Evolutionary conservation across 1,140 invertebrate genomes (phyloP), one percentile per base, ranked within the genome.

Genomic region (Aphelinus atriplicis): DNA sequence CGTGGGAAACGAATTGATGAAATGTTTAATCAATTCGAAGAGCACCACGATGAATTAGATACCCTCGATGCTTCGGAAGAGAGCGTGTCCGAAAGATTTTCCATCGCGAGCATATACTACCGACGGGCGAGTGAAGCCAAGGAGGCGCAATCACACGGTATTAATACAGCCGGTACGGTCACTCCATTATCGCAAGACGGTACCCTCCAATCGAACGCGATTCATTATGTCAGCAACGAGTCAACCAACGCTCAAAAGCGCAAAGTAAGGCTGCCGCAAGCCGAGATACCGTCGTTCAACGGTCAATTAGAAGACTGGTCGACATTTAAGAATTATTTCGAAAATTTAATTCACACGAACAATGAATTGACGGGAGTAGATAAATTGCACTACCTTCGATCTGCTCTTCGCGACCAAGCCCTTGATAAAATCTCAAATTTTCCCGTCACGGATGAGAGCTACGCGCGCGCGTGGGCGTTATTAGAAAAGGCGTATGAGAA

Each of bases 241-340:
- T n/a, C n/a, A n/a, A 57, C 9, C 1, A 57, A 10, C 5, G 10
- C 7, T 61, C 42, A 6, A 45, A 61, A 45, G 45, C 42, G 43
- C 2, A 61, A 61, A 45, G 51, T 61, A 1, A 75, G 76, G 68
- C 58, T 78, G 64, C 76, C 73, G 10, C 68, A 47, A 45, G 66
- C 76, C 7, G 63, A 81, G 1, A 67, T 84, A 1, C 80, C 81
- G 2, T 80, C 81, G 57, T 84, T 84, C 71, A 77, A 73, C 1
- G 83, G 81, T 4, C 71, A 76, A 50, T 82, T 81, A 66, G 77
- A 68, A 45, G 71, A 81, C 51, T 85, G 83, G 82, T 71, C 81
- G 26, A 71, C 78, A 3, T 84, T 85, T 63, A 74, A 78, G 45
- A 78, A 84, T 67, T 71, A 80, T 1, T 85, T 84, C 72, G 56